Percentiles rank a stretch among this genome's conserved stretches.
phyloP scores from a whole-genome alignment of 2,797 vertebrate genomes.

The Gymnoscopelus braueri region DNA sequence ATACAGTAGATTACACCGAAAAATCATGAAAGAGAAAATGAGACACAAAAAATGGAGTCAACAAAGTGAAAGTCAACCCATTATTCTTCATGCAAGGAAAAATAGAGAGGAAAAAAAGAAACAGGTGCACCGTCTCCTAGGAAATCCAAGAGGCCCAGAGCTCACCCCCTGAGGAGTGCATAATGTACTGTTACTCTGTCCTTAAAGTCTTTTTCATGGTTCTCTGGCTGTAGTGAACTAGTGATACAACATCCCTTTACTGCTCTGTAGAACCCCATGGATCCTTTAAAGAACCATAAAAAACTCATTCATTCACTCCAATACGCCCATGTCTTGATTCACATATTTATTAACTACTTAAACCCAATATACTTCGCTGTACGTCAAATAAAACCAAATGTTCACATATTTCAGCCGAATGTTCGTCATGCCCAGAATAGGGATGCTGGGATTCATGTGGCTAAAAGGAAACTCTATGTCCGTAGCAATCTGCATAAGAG shows the following conservation, averaged over 20 bases:
- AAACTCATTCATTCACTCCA: too few relatives aligned
- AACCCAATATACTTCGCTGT: too few relatives aligned
- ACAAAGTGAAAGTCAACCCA: constrained; percentile 47
- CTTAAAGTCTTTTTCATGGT: constrained; percentile 65
- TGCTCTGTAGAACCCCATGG: constrained; percentile 11
- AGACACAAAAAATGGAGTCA: constrained; percentile 34
- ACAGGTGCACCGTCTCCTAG: constrained; percentile 72
- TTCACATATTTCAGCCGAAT: too few relatives aligned
- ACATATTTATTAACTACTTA: too few relatives aligned
- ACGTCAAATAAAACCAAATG: too few relatives aligned
- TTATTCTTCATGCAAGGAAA: constrained; percentile 30
- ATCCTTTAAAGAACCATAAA: constrained; percentile 30
- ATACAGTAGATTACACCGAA: constrained; percentile 2
- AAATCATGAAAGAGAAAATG: constrained; percentile 17
- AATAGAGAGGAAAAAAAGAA: constrained; percentile 28
- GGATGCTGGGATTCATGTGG: too few relatives aligned
- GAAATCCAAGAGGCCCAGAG: constrained; percentile 69
- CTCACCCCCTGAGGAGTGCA: constrained; percentile 65
- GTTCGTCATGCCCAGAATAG: too few relatives aligned
- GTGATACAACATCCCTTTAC: constrained; percentile 49
- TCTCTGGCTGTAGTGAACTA: constrained; percentile 53
- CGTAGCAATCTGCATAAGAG: too few relatives aligned
- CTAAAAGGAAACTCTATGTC: too few relatives aligned
- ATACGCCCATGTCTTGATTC: too few relatives aligned
- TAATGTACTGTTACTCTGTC: constrained; percentile 59